Percentiles rank a stretch among this genome's conserved stretches.
Evolutionary conservation across 2,888 invertebrate species (phyloP).

Genomic region (Herminia tarsipennalis): DNA sequence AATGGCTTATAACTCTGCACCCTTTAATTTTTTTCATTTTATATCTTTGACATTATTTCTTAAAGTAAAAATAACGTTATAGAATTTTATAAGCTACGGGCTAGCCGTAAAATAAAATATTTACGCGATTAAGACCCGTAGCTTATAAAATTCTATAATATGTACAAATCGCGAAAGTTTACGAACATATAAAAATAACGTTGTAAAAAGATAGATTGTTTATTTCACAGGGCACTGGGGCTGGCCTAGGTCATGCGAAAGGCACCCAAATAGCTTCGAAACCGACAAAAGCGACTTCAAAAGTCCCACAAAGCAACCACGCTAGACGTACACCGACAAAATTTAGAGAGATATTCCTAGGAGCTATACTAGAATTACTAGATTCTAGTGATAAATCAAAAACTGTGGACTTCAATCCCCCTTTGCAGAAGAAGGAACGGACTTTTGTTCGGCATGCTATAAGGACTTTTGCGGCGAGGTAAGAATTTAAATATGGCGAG

Average conservation of each 20-base stretch:
- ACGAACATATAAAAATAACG: too few species aligned
- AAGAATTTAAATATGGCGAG: not conserved
- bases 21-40: not conserved
- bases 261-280: not conserved
- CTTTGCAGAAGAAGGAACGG: not conserved
- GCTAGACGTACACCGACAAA: not conserved
- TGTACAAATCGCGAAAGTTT: too few species aligned
- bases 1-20: too few species aligned
- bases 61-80: too few species aligned
- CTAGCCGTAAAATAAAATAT: too few species aligned
- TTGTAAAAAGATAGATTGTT: too few species aligned
- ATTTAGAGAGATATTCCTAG: not conserved
- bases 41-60: too few species aligned
- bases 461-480: not conserved
- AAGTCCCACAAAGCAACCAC: not conserved
- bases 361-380: not conserved
- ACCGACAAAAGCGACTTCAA: not conserved
- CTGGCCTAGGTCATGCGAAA: not conserved
- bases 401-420: not conserved
- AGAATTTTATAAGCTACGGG: too few species aligned
- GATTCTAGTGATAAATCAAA: not conserved
- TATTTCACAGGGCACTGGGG: not conserved
- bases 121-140: too few species aligned
- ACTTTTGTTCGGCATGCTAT: not conserved
- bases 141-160: too few species aligned